Base-by-base conservation (phyloP, 2,888 invertebrate species). In the Clivina fossor region DNA sequence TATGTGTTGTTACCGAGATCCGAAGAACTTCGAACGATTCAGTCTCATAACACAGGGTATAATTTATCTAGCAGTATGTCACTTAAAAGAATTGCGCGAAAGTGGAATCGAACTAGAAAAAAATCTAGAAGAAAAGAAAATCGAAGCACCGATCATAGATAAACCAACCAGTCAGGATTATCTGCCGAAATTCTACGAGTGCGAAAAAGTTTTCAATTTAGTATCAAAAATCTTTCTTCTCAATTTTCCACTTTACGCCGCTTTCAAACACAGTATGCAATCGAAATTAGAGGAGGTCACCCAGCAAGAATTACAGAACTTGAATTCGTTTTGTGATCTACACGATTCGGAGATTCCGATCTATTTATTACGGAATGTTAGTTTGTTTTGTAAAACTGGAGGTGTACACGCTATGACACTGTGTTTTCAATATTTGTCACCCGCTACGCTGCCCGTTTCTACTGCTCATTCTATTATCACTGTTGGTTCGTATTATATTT, bases 301-400 rank as follows among this genome's bases (percentile, higher is more conserved):
- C 7, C 85, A 90, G 64, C 90, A 90, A 69, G 94, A 94, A 76
- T 88, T 88, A 73, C 85, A 84, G 65, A 82, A 81, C 65, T 75
- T 89, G 61, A 86, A 86, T 72, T 81, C 86, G 60, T 92, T 86
- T 71, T 94, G 94, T 77, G 94, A 95, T 76, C 80, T 94, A 44
- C 89, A 94, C 76, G 95, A 96, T 74, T 89, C 92, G 51, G 95
- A 95, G 74, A 89, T 94, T 69, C 93, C 94, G 19, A 87, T 93
- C 56, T 91, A 90, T 72, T 79, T 95, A 61, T 79, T 95, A 58
- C 83, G 93, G 54, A 94, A 95, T 76, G 93, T 95, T n/a, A 90
- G 90, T 65, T 81, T 92, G 67, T 95, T 95, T 76, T 94, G 94
- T 74, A 93, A 93, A 72, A 83, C 87, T 61, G 92, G 92, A 58